A percentile compares a stretch with the other conserved stretches of the same genome.
Conservation (phyloP, 2,888 invertebrate genomes). For the Oeneis ivallda region DNA sequence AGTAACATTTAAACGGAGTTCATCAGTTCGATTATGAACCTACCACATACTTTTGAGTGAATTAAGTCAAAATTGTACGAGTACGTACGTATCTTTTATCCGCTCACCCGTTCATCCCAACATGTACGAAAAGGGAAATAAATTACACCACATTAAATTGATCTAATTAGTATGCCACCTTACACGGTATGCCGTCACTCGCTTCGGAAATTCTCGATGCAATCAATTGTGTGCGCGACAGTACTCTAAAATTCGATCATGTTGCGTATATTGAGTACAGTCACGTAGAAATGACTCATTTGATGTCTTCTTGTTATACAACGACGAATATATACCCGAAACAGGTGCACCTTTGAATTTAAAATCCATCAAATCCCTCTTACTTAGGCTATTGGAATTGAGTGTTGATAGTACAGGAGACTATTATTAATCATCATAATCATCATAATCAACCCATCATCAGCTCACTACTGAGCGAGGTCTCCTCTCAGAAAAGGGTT, state of each 20-base stretch:
- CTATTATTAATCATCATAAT: too few species aligned
- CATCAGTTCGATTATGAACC: too few species aligned
- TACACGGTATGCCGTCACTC: constrained; percentile 46
- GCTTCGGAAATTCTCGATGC: constrained; percentile 55
- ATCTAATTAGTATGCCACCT: constrained; percentile 56
- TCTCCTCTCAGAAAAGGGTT: too few species aligned
- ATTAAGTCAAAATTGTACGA: neutral
- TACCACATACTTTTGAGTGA: too few species aligned
- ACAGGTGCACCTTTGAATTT: constrained; percentile 16
- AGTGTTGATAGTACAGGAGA: too few species aligned
- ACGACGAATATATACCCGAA: constrained; percentile 10
- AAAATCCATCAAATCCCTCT: neutral
- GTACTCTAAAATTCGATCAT: constrained; percentile 54
- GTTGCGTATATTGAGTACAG: constrained; percentile 64
- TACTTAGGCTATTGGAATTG: neutral
- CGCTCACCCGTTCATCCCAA: neutral
- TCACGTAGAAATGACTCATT: constrained; percentile 63
- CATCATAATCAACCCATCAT: too few species aligned
- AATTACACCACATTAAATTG: constrained; percentile 34
- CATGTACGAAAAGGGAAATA: constrained; percentile 17
- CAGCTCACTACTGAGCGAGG: too few species aligned
- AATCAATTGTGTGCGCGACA: constrained; percentile 59
- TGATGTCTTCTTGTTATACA: constrained; percentile 32
- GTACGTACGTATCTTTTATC: neutral
- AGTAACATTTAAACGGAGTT: too few species aligned